phyloP scores from a whole-genome alignment of 2,797 vertebrate genomes.

The Cichlasoma orientale region DNA sequence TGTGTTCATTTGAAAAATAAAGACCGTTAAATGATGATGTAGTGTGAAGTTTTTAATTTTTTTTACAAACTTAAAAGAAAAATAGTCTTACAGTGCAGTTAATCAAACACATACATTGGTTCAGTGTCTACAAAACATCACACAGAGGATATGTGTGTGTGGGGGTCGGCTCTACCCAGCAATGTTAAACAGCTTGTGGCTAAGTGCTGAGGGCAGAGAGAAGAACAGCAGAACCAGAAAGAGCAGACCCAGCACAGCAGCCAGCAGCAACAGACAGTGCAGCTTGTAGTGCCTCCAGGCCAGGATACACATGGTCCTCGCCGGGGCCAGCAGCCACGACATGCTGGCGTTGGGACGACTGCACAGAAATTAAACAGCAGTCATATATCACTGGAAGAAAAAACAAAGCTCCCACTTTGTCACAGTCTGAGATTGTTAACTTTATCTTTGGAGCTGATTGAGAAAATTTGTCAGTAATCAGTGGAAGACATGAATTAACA shows the following conservation, averaged over 20 bases:
- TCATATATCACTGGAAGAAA: not conserved
- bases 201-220: slow-evolving; percentile 75
- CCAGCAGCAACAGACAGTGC: slow-evolving; percentile 57
- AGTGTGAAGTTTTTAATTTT: not conserved
- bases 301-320: slow-evolving; percentile 67
- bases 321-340: slow-evolving; percentile 74
- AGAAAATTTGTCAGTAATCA: not conserved
- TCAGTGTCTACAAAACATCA: not conserved
- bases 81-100: not conserved
- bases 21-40: not conserved
- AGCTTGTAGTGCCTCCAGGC: slow-evolving; percentile 74
- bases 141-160: not conserved
- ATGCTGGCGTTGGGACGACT: slow-evolving; percentile 74
- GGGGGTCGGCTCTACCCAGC: slow-evolving; percentile 37
- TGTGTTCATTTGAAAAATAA: not conserved
- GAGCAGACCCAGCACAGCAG: slow-evolving; percentile 45
- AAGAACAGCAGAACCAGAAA: slow-evolving; percentile 74
- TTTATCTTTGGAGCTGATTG: not conserved
- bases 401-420: not conserved
- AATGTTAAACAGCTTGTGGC: slow-evolving; percentile 71
- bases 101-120: not conserved
- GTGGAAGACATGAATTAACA: not conserved
- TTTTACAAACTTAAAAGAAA: not conserved
- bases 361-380: slow-evolving; percentile 25
- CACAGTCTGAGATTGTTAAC: not conserved